Percentiles rank a stretch among this genome's conserved stretches.
Evolutionary conservation across 2,797 vertebrate species (phyloP).

Genomic region (Rousettus madagascariensis): DNA sequence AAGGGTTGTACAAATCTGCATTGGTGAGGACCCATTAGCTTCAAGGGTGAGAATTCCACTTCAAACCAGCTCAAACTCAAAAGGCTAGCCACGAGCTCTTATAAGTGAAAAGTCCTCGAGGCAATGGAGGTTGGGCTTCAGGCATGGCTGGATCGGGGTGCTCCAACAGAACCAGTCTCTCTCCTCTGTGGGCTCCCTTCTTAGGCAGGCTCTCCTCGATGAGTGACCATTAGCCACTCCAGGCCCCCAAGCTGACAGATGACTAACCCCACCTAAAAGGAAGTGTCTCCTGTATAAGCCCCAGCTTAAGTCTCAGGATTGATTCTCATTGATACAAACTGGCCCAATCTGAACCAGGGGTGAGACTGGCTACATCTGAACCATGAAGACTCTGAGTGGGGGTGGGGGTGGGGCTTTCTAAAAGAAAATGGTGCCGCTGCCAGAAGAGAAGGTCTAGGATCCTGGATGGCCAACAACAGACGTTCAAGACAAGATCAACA

Average conservation of each 20-base stretch:
- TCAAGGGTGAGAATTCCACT: not conserved
- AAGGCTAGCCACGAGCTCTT: not conserved
- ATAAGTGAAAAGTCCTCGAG: not conserved
- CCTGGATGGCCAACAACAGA: not conserved
- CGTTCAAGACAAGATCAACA: accelerated
- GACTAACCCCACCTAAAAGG: not conserved
- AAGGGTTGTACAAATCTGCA: not conserved
- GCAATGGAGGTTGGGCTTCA: not conserved
- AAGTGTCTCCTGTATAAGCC: not conserved
- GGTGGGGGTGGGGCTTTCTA: not conserved
- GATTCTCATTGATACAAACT: not conserved
- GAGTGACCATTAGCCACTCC: not conserved
- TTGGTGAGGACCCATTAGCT: not conserved
- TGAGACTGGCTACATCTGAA: not conserved
- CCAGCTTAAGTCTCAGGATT: not conserved
- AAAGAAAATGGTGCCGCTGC: not conserved
- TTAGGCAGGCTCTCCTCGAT: not conserved
- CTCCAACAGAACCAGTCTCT: not conserved
- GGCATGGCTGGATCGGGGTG: not conserved
- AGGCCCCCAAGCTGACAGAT: not conserved
- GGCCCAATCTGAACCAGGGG: not conserved
- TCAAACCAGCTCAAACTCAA: not conserved
- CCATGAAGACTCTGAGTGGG: not conserved
- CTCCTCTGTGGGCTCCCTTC: not conserved
- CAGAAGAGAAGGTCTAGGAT: not conserved